A percentile compares a stretch with the other conserved stretches of the same genome.
phyloP scores from a whole-genome alignment of 2,888 invertebrate genomes.

The Girardia tigrina region DNA sequence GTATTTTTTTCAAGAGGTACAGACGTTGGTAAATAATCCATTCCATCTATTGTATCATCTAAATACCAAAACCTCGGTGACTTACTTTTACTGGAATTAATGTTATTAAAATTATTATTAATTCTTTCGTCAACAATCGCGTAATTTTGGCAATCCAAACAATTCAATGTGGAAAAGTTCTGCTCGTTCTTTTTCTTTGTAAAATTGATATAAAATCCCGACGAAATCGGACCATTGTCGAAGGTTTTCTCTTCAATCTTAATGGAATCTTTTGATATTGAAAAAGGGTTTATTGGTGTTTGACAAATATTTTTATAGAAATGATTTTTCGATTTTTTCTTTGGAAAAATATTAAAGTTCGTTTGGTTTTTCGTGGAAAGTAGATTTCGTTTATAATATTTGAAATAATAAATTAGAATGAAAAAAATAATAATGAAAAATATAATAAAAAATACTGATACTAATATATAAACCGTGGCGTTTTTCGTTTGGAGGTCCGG shows the following conservation, averaged over 20 bases:
- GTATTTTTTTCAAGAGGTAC: neutral
- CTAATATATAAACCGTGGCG: neutral
- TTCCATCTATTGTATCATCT: neutral
- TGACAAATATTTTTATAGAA: neutral
- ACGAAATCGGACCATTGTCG: neutral
- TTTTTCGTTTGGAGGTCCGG: neutral
- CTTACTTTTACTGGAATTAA: neutral
- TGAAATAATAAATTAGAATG: neutral
- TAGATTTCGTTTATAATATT: neutral
- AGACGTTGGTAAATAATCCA: neutral
- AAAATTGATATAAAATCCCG: conserved; percentile 11
- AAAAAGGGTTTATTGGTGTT: neutral
- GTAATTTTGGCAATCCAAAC: neutral
- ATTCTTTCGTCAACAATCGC: neutral
- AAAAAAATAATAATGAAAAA: neutral
- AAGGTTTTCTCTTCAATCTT: neutral
- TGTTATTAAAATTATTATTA: neutral
- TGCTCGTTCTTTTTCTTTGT: conserved; percentile 8
- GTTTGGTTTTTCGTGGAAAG: neutral
- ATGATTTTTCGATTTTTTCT: neutral
- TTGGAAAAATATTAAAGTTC: neutral
- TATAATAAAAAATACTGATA: neutral
- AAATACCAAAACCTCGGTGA: conserved; percentile 7
- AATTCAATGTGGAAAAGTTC: neutral
- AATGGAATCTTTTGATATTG: neutral